Percentiles rank a stretch among this genome's conserved stretches.
phyloP scores from a whole-genome alignment of 2,797 vertebrate genomes.

The Crax fasciolata region DNA sequence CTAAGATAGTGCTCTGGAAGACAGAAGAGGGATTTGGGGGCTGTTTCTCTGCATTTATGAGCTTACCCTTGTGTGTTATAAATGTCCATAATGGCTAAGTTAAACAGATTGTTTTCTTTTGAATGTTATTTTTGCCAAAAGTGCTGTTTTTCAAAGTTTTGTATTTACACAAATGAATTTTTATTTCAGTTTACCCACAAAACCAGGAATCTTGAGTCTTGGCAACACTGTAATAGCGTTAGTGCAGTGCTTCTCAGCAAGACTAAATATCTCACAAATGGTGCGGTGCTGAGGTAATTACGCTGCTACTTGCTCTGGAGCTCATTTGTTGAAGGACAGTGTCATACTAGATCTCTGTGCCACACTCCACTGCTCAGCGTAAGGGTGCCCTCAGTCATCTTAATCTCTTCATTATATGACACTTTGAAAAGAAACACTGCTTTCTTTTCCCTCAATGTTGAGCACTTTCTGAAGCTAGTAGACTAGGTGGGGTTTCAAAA shows the following conservation, averaged over 20 bases:
- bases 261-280: background rate
- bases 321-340: background rate
- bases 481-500: constrained; percentile 34
- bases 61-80: background rate
- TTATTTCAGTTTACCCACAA: background rate
- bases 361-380: background rate
- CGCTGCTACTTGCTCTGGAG: background rate
- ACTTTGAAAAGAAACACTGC: background rate
- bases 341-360: background rate
- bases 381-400: background rate
- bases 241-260: background rate
- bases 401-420: constrained; percentile 5
- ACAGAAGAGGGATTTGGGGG: background rate
- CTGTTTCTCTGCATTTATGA: background rate
- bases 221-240: background rate
- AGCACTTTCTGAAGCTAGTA: background rate
- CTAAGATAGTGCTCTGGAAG: background rate
- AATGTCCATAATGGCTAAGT: background rate
- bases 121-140: background rate
- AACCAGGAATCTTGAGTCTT: background rate
- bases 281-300: background rate
- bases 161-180: background rate
- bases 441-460: background rate
- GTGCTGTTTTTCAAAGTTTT: background rate
- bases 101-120: background rate